Conservation (phyloP, 2,888 invertebrate genomes). For the Folsomia manolachei region DNA sequence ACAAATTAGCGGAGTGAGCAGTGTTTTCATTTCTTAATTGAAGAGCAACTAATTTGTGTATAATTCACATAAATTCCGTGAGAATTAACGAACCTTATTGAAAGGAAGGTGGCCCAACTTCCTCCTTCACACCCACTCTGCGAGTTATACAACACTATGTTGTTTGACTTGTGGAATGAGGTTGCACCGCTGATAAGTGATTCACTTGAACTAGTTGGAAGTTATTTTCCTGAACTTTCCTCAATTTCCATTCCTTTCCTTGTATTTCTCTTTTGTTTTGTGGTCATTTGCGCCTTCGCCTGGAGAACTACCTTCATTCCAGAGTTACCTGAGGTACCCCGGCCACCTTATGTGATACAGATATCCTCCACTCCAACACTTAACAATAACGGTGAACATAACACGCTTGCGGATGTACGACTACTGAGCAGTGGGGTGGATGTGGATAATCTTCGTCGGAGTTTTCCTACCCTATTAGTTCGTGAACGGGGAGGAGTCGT, state of each 20-base stretch:
- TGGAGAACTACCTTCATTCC: slow-evolving; percentile 48
- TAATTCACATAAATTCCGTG: too few relatives aligned
- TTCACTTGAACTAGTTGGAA: slow-evolving; percentile 36
- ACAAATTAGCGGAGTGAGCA: too few relatives aligned
- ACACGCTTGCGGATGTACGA: slow-evolving; percentile 43
- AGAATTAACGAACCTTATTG: too few relatives aligned
- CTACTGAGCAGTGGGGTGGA: slow-evolving; percentile 37
- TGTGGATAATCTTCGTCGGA: slow-evolving; percentile 23
- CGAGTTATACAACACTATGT: too few relatives aligned
- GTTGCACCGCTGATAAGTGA: slow-evolving; percentile 40
- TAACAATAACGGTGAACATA: slow-evolving; percentile 23
- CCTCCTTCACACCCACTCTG: too few relatives aligned
- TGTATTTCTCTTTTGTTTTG: slow-evolving; percentile 21
- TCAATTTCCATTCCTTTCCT: slow-evolving; percentile 34
- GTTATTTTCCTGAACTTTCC: slow-evolving; percentile 29
- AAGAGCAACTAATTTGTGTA: too few relatives aligned
- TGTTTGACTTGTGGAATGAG: slow-evolving; percentile 45
- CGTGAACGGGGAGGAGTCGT: background rate
- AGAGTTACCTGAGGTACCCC: slow-evolving; percentile 40
- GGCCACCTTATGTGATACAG: slow-evolving; percentile 45
- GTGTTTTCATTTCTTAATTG: too few relatives aligned
- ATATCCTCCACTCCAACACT: slow-evolving; percentile 32
- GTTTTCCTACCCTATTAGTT: too few relatives aligned
- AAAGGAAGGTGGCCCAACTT: too few relatives aligned
- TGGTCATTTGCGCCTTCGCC: slow-evolving; percentile 33